phyloP scores from a whole-genome alignment of 1,140 invertebrate species.

The Gonioctena quinquepunctata region DNA sequence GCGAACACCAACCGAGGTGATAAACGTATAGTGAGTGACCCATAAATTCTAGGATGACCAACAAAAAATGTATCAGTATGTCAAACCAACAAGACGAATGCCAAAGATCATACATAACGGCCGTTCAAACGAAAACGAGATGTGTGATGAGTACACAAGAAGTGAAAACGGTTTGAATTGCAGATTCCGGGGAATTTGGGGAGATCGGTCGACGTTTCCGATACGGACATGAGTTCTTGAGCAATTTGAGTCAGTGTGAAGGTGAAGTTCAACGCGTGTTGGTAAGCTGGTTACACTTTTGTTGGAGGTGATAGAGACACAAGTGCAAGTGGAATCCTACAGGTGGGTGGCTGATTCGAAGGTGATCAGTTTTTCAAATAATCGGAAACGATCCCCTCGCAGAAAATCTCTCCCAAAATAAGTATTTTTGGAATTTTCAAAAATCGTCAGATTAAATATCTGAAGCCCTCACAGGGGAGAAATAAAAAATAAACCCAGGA shows the following conservation, averaged over 20 bases:
- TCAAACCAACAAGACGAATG: background rate
- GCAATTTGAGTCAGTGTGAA: background rate
- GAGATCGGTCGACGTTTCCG: background rate
- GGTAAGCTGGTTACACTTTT: background rate
- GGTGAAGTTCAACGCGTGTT: background rate
- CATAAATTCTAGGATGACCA: background rate
- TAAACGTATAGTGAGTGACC: background rate
- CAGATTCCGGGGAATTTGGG: background rate
- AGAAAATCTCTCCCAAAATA: too few species aligned
- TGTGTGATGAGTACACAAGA: background rate
- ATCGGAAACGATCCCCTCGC: too few species aligned
- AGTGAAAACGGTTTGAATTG: background rate
- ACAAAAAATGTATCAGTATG: conserved; percentile 9
- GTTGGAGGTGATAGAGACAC: too few species aligned
- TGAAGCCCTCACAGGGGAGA: too few species aligned
- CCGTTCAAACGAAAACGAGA: background rate
- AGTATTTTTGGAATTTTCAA: too few species aligned
- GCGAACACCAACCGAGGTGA: background rate
- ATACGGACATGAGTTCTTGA: too few species aligned
- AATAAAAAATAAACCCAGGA: too few species aligned
- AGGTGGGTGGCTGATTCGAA: too few species aligned
- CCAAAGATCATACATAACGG: background rate
- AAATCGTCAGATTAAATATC: too few species aligned
- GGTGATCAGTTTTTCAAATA: too few species aligned
- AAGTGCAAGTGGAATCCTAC: too few species aligned